Conservation (phyloP, 2,888 invertebrate genomes). For the Zhengitettix transpicula region DNA sequence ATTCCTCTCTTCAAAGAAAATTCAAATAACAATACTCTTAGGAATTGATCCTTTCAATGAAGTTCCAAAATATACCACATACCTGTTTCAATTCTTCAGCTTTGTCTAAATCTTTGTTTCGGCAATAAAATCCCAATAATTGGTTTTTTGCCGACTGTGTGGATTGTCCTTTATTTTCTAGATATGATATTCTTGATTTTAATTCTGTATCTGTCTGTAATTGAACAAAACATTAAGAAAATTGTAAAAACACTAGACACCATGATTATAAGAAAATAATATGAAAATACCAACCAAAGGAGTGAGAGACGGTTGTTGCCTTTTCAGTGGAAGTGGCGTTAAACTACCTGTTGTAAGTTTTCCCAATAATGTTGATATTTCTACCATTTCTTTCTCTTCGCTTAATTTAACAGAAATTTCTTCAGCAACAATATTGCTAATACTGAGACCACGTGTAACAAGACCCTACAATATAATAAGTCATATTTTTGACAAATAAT, state of each 20-base stretch:
- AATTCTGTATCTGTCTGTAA: conserved; percentile 32
- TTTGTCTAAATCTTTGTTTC: conserved; percentile 43
- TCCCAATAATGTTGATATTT: conserved; percentile 41
- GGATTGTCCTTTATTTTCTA: conserved; percentile 39
- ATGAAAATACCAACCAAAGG: no score
- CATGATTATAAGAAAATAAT: no score
- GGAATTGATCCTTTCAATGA: no score
- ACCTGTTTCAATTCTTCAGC: conserved; percentile 31
- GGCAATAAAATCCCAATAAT: conserved; percentile 41
- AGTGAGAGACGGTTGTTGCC: no score
- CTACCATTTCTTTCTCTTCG: conserved; percentile 45
- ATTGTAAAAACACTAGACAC: no score
- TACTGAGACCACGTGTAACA: conserved; percentile 46
- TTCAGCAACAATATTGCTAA: conserved; percentile 42
- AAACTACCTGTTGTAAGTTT: conserved; percentile 48
- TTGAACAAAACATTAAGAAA: background rate
- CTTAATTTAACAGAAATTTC: conserved; percentile 40
- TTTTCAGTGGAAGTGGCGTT: conserved; percentile 21
- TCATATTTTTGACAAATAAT: no score
- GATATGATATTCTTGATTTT: conserved; percentile 35
- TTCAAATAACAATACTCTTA: no score
- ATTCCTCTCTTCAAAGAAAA: no score
- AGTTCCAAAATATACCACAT: conserved; percentile 3
- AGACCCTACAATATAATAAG: conserved; percentile 22
- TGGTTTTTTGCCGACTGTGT: conserved; percentile 41